Evolutionary conservation across 2,888 invertebrate genomes (phyloP), one percentile per base, ranked within the genome.

Genomic region (Notodromas monacha): DNA sequence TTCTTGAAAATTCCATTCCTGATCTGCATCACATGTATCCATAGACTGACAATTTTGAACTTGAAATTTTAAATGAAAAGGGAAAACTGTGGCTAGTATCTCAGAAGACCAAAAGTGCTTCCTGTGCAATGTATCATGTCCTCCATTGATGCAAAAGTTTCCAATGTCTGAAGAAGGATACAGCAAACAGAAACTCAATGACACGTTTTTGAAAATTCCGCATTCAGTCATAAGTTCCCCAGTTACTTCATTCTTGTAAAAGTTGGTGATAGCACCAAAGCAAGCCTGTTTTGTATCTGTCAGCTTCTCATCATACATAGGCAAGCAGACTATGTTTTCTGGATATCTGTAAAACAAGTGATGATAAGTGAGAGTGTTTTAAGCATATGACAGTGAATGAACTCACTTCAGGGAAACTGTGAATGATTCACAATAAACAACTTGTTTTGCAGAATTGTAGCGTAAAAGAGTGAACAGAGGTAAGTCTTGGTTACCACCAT

Each of bases 1-100:
- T 21, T 21, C 21, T 21, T 21, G 21, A 21, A 21, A 21, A 21
- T 8, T 21, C 21, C 21, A 21, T 21, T 21, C 21, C 21, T 21
- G 21, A 21, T 21, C 8, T 21, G 21, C 21, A 21, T 21, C 21
- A 21, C 8, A 21, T 21, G 21, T 21, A 21, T 21, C 21, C 21
- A 21, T 21, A 21, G 21, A 21, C n/a, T 21, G 21, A 21, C 21
- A n/a, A 21, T 21, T 21, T 21, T n/a, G 21, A 21, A 21, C 21
- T 21, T 21, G 21, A 21, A 21, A 21, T 21, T 21, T 21, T 21
- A 21, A 21, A 21, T 21, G 21, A 21, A 21, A 21, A 21, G 21
- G 21, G 21, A 21, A 21, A 21, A 21, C 21, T 21, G 21, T 21
- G 21, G 21, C 21, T 21, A 21, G 6, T 21, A 21, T 21, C 21